phyloP scores from a whole-genome alignment of 2,888 invertebrate species.

The Apodemia zela region DNA sequence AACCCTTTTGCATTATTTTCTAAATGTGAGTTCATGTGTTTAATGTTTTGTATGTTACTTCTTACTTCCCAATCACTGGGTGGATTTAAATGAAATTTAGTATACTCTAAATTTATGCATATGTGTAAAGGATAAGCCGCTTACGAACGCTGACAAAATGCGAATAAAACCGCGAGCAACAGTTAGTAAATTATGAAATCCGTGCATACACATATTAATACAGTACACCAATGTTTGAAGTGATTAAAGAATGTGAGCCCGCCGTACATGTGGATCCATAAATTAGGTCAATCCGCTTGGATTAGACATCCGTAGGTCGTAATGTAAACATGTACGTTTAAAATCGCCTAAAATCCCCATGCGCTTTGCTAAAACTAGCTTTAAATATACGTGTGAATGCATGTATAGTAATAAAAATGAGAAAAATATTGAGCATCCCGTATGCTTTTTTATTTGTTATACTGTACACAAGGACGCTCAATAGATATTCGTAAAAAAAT shows the following conservation, averaged over 20 bases:
- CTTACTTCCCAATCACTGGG: no score
- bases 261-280: slow-evolving; percentile 36
- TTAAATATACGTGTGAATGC: neutral
- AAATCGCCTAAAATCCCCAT: slow-evolving; percentile 27
- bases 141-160: neutral
- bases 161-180: neutral
- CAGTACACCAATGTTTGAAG: slow-evolving; percentile 13
- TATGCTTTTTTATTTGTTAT: no score
- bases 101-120: no score
- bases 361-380: slow-evolving; percentile 20
- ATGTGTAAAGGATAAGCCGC: no score
- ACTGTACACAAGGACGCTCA: no score
- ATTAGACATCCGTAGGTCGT: slow-evolving; percentile 28
- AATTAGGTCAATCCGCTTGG: slow-evolving; percentile 39
- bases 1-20: no score
- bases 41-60: no score
- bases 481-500: no score
- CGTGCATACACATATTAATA: neutral
- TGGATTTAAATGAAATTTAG: no score
- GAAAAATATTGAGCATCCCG: no score
- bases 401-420: no score
- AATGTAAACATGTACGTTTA: slow-evolving; percentile 24
- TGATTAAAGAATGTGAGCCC: slow-evolving; percentile 42
- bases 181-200: neutral
- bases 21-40: no score